These are phyloP conservation scores for Ditylenchus dipsaci DNA, from an alignment of 1,140 invertebrate genomes.

Conservation along the genomic window DNA sequence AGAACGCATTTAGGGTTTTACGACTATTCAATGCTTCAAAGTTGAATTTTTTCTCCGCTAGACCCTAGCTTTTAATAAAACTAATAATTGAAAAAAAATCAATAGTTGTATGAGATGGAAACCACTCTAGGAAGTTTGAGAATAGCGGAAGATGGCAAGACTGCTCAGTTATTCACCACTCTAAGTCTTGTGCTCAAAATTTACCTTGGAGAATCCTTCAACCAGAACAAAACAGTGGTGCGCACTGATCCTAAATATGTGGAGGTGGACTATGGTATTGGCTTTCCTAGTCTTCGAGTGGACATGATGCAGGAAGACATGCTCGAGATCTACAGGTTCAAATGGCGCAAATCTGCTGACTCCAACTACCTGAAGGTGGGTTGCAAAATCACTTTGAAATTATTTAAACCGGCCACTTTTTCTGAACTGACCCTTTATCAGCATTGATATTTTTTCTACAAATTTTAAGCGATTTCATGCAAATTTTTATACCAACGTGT, in stretches of 20 bases:
- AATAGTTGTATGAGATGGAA: neutral
- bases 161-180: neutral
- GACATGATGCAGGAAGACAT: neutral
- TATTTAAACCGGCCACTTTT: no score
- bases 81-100: neutral
- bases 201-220: neutral
- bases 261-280: neutral
- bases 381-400: neutral
- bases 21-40: no score
- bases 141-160: neutral
- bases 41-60: no score
- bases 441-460: neutral
- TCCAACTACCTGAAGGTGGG: neutral
- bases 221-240: neutral
- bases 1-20: no score
- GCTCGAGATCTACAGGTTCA: constrained; percentile 1
- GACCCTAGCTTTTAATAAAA: no score
- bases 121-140: neutral
- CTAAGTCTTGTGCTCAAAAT: neutral
- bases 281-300: neutral
- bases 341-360: neutral
- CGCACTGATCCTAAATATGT: neutral
- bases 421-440: no score
- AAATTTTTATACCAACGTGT: neutral
- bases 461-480: neutral